These are phyloP conservation scores for Tetramorium parvispinum DNA, from an alignment of 1,140 invertebrate species.

Conservation along the genomic window DNA sequence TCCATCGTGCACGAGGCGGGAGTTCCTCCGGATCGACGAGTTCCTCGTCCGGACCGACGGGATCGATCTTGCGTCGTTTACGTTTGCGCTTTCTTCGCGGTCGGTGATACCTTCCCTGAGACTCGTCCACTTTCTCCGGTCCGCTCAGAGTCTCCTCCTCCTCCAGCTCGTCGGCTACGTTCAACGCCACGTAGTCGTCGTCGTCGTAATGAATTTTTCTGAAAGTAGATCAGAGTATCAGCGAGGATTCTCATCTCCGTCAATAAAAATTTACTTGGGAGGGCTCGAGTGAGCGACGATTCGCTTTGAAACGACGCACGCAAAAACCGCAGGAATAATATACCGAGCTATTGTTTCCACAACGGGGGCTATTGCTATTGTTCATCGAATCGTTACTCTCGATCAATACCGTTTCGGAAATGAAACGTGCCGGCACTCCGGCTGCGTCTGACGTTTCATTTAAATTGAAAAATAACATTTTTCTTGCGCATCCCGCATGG, in stretches of 20 bases:
- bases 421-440: neutral
- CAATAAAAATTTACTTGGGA: neutral
- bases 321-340: slow-evolving; percentile 35
- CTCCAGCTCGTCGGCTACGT: slow-evolving; percentile 85
- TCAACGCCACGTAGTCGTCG: slow-evolving; percentile 86
- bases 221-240: slow-evolving; percentile 23
- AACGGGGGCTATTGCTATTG: neutral
- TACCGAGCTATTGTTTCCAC: slow-evolving; percentile 1
- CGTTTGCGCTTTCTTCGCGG: slow-evolving; percentile 82
- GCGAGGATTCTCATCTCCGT: neutral
- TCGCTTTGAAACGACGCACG: neutral
- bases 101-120: slow-evolving; percentile 79
- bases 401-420: slow-evolving; percentile 16
- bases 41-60: slow-evolving; percentile 76
- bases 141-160: slow-evolving; percentile 81
- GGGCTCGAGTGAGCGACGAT: slow-evolving; percentile 1
- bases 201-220: slow-evolving; percentile 84
- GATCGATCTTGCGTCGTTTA: slow-evolving; percentile 75
- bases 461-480: slow-evolving; percentile 35
- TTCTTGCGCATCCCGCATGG: neutral
- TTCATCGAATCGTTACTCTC: slow-evolving; percentile 1
- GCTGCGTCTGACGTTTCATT: slow-evolving; percentile 43
- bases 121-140: slow-evolving; percentile 72
- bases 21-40: slow-evolving; percentile 90
- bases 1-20: slow-evolving; percentile 93